phyloP scores from a whole-genome alignment of 2,113 vertebrate genomes.

The Pseudonaja textilis region DNA sequence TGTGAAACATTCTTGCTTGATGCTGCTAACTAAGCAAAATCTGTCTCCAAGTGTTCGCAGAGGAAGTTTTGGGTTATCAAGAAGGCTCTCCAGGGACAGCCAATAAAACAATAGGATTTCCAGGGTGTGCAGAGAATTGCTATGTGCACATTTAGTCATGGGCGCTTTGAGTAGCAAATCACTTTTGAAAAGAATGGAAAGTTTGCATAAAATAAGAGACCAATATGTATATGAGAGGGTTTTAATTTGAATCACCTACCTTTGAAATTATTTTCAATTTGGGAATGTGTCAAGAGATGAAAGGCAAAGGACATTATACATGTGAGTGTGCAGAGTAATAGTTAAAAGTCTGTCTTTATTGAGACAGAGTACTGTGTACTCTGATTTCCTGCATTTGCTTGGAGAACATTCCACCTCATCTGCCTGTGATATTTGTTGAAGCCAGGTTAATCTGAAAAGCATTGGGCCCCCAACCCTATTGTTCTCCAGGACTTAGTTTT shows the following conservation, averaged over 20 bases:
- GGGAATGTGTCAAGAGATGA: neutral
- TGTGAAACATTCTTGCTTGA: neutral
- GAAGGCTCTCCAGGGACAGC: neutral
- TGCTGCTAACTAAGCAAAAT: constrained; percentile 6
- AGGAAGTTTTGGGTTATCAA: neutral
- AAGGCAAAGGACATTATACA: neutral
- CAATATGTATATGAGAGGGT: neutral
- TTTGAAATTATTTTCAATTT: neutral
- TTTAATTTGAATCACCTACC: neutral
- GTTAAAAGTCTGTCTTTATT: neutral
- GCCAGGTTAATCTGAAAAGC: neutral
- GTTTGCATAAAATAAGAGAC: neutral
- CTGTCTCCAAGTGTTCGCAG: neutral
- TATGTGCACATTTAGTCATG: neutral
- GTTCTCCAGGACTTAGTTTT: neutral
- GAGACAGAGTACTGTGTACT: neutral
- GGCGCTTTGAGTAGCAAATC: neutral
- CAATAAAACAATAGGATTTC: neutral
- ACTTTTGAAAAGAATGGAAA: neutral
- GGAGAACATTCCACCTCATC: neutral
- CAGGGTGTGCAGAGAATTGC: neutral
- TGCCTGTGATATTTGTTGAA: neutral
- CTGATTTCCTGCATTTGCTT: neutral
- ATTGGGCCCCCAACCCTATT: neutral
- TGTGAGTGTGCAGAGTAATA: neutral